Base-by-base conservation (phyloP, 2,888 invertebrate genomes). In the Eulithis testata region DNA sequence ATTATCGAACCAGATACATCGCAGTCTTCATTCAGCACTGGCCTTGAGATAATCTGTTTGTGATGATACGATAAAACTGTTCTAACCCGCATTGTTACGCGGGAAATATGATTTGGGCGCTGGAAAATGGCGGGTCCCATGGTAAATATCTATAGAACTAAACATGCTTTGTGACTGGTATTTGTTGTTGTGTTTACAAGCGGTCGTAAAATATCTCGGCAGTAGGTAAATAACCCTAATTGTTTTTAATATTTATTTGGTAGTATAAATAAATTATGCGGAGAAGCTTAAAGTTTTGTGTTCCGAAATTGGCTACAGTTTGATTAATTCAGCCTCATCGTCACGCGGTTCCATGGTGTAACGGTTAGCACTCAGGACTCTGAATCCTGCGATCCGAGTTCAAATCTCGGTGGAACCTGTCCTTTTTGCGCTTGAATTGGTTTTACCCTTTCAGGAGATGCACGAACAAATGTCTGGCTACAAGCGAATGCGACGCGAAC, bases 391-490 rank as follows among this genome's bases (percentile, higher is more conserved):
- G 95, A 95, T 95, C 95, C 95, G 95, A 95, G 95, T 95, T 95
- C 95, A 95, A 95, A 95, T 95, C 95, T 95, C 95, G 95, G 95
- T 95, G 95, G 95, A 94, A 95, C 95, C 95, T 90, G 86, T 61
- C 58, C 54, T 66, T 66, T 66, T 62, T 66, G 61, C 57, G 21
- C 40, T 64, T 49, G 8, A 36, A 57, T 14, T 12, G 14, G 43
- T 62, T 44, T 37, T 57, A 73, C 73, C 50, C 51, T 72, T 75
- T 27, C 98, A 99, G 94, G 99, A 99, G 91, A 98, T 99, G 97
- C 98, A 99, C 91, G 99, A 99, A 89, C 99, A 99, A 94, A 99
- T 99, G 98, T 97, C 98, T 60, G 99, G 99, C 27, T 99, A 99
- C 93, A 99, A 99, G 91, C 95, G 99, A 73, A 98, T 99, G 97